Evolutionary conservation across 1,140 invertebrate species (phyloP), one percentile per base, ranked within the genome.

Genomic region (Zaprionus taronus): DNA sequence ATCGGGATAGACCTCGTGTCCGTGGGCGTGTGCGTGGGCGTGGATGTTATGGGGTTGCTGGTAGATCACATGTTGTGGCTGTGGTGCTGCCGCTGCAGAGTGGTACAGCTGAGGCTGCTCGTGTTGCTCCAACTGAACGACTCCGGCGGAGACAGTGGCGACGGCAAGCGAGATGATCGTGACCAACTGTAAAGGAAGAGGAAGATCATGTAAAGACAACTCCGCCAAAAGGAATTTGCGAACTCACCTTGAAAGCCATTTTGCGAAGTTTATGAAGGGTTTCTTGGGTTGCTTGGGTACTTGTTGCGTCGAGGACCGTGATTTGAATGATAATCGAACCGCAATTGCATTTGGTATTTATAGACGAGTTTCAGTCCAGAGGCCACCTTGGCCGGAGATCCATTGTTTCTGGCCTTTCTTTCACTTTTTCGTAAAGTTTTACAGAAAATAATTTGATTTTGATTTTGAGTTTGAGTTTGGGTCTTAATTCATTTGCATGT

Each of bases 191-290:
- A 26, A 7, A 11, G 1, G 15, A 9, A 14, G 0, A 28, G 20
- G 15, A 36, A 36, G 49, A 6, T 22, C 9, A 6, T 4, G 55
- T 68, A 20, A 60, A 49, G 64, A 28, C 58, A 53, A 57, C 38
- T 22, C n/a, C 28, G 15, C 14, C 15, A 5, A 7, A n/a, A 15
- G 53, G 4, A 17, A 60, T 71, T 24, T n/a, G 12, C 14, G 12
- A 24, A 72, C 78, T 83, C 49, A 92, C 91, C 91, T 92, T 92
- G 91, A 91, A 92, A 72, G 91, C 80, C 91, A 92, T 92, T 89
- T 80, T 77, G 75, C 71, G 56, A 55, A 9, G 56, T 38, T 81
- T 74, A 66, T 26, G 60, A 64, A 67, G 41, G 68, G 72, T 58
- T 77, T 74, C 38, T 47, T 20, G 20, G 20, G 20, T 20, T 28